Evolutionary conservation across 2,113 vertebrate species (phyloP).

Genomic region (Pterophyllum scalare): DNA sequence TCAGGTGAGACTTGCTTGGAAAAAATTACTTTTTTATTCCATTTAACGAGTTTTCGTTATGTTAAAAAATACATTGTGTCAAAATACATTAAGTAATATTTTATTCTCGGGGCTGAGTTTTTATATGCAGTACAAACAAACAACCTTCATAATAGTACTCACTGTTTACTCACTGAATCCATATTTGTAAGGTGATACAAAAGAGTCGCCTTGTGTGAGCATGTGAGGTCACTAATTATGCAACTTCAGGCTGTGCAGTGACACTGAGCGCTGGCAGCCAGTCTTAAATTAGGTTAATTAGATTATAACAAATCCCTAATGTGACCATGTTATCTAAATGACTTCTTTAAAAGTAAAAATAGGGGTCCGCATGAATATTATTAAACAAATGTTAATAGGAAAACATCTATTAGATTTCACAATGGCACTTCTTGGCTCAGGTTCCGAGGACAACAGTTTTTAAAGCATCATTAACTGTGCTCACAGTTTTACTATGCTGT

Average conservation of each 20-base stretch:
- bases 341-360: background rate
- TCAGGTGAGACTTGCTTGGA: background rate
- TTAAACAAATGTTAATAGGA: background rate
- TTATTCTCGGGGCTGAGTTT: background rate
- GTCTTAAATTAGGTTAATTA: background rate
- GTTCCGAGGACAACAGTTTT: too few relatives aligned
- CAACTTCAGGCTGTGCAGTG: background rate
- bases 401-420: background rate
- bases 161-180: background rate
- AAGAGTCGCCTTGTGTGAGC: background rate
- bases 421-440: background rate
- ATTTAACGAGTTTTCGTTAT: background rate
- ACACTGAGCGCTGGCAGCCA: background rate
- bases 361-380: background rate
- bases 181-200: background rate
- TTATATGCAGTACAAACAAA: background rate
- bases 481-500: background rate
- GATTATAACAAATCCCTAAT: background rate
- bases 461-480: too few relatives aligned
- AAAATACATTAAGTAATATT: background rate
- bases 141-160: background rate
- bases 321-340: background rate
- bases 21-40: background rate
- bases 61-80: background rate
- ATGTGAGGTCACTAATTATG: background rate